phyloP scores from a whole-genome alignment of 2,888 invertebrate species.

The Lasioglossum morio region DNA sequence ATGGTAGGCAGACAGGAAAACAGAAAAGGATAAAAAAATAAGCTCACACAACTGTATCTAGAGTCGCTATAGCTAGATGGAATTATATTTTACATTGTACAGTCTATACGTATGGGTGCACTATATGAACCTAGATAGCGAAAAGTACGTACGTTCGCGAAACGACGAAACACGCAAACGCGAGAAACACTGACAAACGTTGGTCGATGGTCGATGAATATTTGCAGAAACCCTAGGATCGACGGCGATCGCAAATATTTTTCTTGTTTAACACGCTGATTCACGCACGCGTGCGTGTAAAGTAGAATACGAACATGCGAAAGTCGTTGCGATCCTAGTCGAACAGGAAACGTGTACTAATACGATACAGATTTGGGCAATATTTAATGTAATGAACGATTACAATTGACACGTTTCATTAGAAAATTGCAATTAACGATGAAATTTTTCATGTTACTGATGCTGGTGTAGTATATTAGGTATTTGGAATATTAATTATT shows the following conservation, averaged over 20 bases:
- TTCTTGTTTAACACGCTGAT: slow-evolving; percentile 46
- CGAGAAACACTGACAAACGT: neutral
- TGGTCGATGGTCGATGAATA: slow-evolving; percentile 10
- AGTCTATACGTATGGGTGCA: slow-evolving; percentile 76
- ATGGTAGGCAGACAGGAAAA: slow-evolving; percentile 33
- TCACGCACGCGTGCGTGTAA: slow-evolving; percentile 37
- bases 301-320: slow-evolving; percentile 34
- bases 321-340: slow-evolving; percentile 21
- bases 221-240: slow-evolving; percentile 40
- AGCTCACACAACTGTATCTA: slow-evolving; percentile 76
- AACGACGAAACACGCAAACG: neutral
- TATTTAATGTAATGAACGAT: neutral
- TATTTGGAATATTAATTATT: neutral
- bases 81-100: slow-evolving; percentile 85
- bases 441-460: neutral
- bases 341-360: slow-evolving; percentile 27
- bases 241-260: slow-evolving; percentile 49
- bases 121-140: slow-evolving; percentile 73
- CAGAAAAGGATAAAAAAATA: slow-evolving; percentile 55
- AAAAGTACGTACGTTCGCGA: slow-evolving; percentile 70
- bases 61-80: slow-evolving; percentile 82
- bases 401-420: neutral
- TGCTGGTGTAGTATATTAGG: neutral
- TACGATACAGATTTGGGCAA: neutral
- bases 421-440: neutral